Conservation (phyloP, 2,113 vertebrate species). For the Melierax canorus region DNA sequence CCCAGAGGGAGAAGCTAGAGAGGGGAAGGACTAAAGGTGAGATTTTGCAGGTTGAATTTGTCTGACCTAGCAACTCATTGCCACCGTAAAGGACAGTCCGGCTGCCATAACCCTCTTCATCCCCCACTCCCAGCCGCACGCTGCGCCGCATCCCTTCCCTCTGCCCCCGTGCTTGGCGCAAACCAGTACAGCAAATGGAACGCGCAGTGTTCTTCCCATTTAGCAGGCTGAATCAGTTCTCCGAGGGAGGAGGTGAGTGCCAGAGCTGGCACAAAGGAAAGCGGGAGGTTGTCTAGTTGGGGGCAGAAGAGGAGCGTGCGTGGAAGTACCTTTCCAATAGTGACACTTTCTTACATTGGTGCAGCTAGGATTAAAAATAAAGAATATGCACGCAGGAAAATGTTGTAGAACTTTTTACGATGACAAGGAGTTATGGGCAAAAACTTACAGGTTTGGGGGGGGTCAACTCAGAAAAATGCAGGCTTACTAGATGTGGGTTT, state of each 20-base stretch:
- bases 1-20: not conserved
- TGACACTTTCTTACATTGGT: not conserved
- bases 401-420: not conserved
- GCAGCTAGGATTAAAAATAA: not conserved
- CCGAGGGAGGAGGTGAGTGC: not conserved
- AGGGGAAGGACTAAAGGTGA: not conserved
- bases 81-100: not conserved
- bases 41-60: not conserved
- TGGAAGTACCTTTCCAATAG: not conserved
- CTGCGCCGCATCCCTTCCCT: not conserved
- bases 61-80: not conserved
- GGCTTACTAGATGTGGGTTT: fast-evolving
- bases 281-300: not conserved
- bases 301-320: not conserved
- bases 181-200: not conserved
- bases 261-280: not conserved
- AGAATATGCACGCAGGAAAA: not conserved
- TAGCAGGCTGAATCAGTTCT: not conserved
- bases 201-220: not conserved
- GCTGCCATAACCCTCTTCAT: not conserved
- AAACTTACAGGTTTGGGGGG: not conserved
- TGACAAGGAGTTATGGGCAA: not conserved
- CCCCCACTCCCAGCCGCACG: fast-evolving
- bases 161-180: not conserved
- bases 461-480: not conserved